A percentile compares a stretch with the other conserved stretches of the same genome.
Evolutionary conservation across 2,113 vertebrate genomes (phyloP).

Genomic region (Bostrychus sinensis): DNA sequence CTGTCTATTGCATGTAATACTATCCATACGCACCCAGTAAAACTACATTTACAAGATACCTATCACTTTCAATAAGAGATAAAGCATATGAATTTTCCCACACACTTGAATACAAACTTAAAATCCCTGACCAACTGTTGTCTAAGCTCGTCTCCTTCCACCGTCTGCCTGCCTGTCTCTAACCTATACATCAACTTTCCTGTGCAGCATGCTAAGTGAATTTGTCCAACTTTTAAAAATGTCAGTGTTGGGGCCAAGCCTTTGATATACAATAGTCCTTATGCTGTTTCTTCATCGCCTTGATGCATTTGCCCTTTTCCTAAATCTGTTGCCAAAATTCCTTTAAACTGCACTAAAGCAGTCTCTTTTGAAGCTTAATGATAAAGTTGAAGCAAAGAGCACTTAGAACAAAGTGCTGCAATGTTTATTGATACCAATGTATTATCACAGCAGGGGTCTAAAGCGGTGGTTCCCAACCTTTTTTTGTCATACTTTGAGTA

Average conservation of each 20-base stretch:
- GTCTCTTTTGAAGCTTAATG: neutral
- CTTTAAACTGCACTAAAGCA: neutral
- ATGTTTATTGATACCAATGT: no score
- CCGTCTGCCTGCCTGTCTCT: neutral
- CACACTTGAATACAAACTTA: no score
- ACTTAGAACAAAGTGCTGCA: neutral
- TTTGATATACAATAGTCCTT: neutral
- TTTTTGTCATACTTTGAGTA: no score
- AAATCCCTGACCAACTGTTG: no score
- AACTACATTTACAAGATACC: no score
- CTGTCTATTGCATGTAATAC: no score
- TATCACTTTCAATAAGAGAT: no score
- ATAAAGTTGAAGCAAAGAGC: neutral
- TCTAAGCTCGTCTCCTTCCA: neutral
- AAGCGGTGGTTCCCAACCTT: no score
- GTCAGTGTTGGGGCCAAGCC: neutral
- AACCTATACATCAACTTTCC: neutral
- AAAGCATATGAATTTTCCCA: no score
- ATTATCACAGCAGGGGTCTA: no score
- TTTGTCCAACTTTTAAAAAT: slow-evolving; percentile 1
- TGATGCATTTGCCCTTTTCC: neutral
- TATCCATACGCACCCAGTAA: no score
- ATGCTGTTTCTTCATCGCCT: neutral
- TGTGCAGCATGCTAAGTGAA: neutral
- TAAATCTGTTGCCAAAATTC: neutral